These are phyloP conservation scores for Phyto melanocephala DNA, from an alignment of 2,888 invertebrate genomes.

Conservation along the genomic window DNA sequence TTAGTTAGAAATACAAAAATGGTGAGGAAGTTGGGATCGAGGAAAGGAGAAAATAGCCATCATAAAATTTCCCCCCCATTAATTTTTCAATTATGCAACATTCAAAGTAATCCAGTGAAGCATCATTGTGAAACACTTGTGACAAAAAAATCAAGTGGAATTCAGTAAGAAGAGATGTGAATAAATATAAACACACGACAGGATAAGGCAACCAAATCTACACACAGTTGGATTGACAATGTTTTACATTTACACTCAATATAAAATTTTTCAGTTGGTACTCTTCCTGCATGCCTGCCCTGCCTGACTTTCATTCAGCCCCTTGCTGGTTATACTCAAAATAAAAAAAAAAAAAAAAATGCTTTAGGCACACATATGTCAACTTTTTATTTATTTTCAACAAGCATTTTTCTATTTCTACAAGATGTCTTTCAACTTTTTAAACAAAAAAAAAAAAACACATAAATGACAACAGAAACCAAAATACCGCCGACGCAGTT, in stretches of 20 bases:
- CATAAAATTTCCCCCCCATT: slow-evolving; percentile 68
- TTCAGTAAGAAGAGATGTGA: neutral
- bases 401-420: slow-evolving; percentile 52
- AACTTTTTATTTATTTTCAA: slow-evolving; percentile 72
- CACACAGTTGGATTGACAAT: slow-evolving; percentile 57
- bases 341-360: slow-evolving; percentile 75
- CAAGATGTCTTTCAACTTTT: slow-evolving; percentile 55
- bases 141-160: slow-evolving; percentile 66
- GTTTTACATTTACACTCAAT: slow-evolving; percentile 66
- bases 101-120: slow-evolving; percentile 68
- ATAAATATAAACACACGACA: neutral
- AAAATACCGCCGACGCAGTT: slow-evolving; percentile 56
- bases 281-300: neutral
- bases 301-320: slow-evolving; percentile 48
- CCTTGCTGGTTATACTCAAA: slow-evolving; percentile 73
- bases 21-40: neutral
- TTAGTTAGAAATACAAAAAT: slow-evolving; percentile 1
- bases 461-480: slow-evolving; percentile 51
- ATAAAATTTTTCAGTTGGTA: slow-evolving; percentile 13
- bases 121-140: slow-evolving; percentile 68
- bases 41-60: slow-evolving; percentile 27
- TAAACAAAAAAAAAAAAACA: slow-evolving; percentile 20
- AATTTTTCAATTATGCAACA: slow-evolving; percentile 75
- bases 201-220: slow-evolving; percentile 8
- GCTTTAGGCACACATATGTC: slow-evolving; percentile 79